Evolutionary conservation across 1,140 invertebrate genomes (phyloP).

Genomic region (Lutraria rhynchaena): DNA sequence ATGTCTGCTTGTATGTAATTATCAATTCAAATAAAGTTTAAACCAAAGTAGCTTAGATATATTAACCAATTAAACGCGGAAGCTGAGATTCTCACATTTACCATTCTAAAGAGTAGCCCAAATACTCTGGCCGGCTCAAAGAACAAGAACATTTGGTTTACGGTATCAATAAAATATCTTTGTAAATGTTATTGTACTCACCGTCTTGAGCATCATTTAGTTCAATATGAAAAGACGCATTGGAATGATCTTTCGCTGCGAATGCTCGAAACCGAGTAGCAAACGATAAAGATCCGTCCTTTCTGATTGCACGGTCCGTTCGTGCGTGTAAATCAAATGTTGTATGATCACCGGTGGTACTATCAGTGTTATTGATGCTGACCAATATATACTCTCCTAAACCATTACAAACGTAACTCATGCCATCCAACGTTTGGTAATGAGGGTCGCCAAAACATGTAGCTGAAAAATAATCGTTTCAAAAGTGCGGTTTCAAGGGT

Average conservation of each 20-base stretch:
- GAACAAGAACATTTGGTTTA: no score
- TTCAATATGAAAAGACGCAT: conserved; percentile 27
- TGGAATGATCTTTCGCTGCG: conserved; percentile 25
- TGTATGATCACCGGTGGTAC: neutral
- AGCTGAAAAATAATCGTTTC: conserved; percentile 26
- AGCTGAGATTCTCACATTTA: no score
- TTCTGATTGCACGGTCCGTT: conserved; percentile 2
- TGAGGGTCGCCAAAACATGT: conserved; percentile 37
- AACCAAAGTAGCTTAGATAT: no score
- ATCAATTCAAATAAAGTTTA: no score
- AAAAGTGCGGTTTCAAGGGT: no score
- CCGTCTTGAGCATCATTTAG: conserved; percentile 11
- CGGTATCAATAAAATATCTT: no score
- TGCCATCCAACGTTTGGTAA: conserved; percentile 24
- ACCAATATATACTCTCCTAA: conserved; percentile 33
- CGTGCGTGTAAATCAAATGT: conserved; percentile 12
- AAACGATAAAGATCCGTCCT: conserved; percentile 4
- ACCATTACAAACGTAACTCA: conserved; percentile 34
- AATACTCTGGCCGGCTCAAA: no score
- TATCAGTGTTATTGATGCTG: neutral
- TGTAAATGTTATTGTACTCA: neutral
- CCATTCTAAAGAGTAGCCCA: no score
- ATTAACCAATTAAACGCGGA: no score
- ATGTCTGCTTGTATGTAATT: no score
- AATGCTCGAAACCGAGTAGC: conserved; percentile 35